Evolutionary conservation across 1,140 invertebrate genomes (phyloP).

Genomic region (Nylanderia fulva): DNA sequence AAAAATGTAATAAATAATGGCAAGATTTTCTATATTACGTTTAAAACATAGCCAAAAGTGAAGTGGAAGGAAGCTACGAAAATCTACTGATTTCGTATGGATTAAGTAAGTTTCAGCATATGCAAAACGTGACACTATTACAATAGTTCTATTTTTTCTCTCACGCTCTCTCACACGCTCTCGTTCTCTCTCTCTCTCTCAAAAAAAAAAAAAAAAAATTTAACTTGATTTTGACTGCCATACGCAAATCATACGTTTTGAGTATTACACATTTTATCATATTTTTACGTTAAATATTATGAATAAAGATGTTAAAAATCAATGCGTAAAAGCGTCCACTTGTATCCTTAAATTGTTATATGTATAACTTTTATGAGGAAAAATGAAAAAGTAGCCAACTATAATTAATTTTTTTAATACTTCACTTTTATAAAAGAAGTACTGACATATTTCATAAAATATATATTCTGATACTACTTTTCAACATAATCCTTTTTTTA

Average conservation of each 20-base stretch:
- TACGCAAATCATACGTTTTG: slow-evolving; percentile 72
- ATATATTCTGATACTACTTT: no score
- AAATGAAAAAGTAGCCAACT: no score
- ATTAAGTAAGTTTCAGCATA: slow-evolving; percentile 57
- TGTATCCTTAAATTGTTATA: slow-evolving; percentile 40
- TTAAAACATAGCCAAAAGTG: slow-evolving; percentile 52
- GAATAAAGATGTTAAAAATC: slow-evolving; percentile 73
- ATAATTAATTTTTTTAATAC: no score
- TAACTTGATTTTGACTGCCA: slow-evolving; percentile 69
- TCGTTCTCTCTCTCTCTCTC: no score
- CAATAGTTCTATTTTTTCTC: not conserved
- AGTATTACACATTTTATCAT: slow-evolving; percentile 56
- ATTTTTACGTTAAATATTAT: slow-evolving; percentile 60
- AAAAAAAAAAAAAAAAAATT: no score
- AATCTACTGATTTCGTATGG: slow-evolving; percentile 29
- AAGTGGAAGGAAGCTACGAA: slow-evolving; percentile 38
- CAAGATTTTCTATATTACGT: slow-evolving; percentile 41
- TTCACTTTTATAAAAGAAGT: no score
- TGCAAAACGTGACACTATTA: slow-evolving; percentile 55
- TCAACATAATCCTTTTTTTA: no score
- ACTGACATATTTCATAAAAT: no score
- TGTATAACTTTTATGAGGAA: slow-evolving; percentile 64
- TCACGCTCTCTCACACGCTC: slow-evolving; percentile 28
- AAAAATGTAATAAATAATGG: slow-evolving; percentile 59
- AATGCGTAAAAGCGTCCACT: slow-evolving; percentile 61